These are phyloP conservation scores for Chaunax sp. DNA, from an alignment of 2,797 vertebrate species.

Conservation along the genomic window DNA sequence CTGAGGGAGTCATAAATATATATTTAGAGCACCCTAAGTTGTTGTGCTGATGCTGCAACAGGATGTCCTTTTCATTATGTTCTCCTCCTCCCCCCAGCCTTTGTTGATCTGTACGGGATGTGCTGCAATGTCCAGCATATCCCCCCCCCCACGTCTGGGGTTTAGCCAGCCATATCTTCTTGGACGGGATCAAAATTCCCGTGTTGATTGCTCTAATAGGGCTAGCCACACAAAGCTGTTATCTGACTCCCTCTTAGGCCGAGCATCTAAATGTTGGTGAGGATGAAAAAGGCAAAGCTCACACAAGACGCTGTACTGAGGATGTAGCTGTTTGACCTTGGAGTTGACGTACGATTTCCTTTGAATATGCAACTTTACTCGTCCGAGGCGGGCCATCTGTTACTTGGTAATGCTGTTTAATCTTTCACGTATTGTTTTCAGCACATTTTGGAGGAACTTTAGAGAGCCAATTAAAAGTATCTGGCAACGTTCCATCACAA, in stretches of 20 bases:
- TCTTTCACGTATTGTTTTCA: conserved; percentile 48
- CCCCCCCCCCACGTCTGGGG: conserved; percentile 14
- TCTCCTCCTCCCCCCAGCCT: conserved; percentile 12
- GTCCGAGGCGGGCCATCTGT: conserved; percentile 20
- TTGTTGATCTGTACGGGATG: conserved; percentile 30
- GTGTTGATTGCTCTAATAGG: conserved; percentile 48
- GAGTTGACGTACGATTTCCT: conserved; percentile 34
- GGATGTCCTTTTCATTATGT: conserved; percentile 21
- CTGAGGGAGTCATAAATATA: conserved; percentile 27
- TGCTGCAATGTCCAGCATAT: conserved; percentile 31
- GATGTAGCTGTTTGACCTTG: conserved; percentile 40
- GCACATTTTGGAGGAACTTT: conserved; percentile 23
- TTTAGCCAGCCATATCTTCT: conserved; percentile 25
- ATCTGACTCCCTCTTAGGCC: conserved; percentile 18
- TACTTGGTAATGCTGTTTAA: conserved; percentile 46
- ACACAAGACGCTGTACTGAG: background rate
- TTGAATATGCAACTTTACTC: conserved; percentile 28
- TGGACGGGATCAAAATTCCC: conserved; percentile 47
- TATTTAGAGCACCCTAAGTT: conserved; percentile 8
- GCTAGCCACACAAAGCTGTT: conserved; percentile 1
- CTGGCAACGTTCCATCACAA: conserved; percentile 12
- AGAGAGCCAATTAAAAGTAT: conserved; percentile 34
- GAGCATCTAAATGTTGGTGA: conserved; percentile 39
- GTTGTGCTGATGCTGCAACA: background rate
- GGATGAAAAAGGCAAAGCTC: conserved; percentile 1